Evolutionary conservation across 1,140 invertebrate species (phyloP).

Genomic region (Trachelipus rathkii): DNA sequence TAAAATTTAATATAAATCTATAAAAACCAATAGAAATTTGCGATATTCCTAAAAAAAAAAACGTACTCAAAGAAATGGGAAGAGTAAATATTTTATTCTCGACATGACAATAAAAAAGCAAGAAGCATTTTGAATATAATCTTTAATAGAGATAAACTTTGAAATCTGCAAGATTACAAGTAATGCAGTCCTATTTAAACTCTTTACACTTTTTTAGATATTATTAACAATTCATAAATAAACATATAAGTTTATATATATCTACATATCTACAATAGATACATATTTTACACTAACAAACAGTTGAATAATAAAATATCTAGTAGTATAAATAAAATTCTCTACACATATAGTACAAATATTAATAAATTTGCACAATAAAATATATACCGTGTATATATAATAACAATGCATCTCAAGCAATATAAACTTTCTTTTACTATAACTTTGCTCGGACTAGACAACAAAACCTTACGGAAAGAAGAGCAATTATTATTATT

Average conservation of each 20-base stretch:
- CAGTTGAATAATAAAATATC: neutral
- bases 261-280: conserved; percentile 13
- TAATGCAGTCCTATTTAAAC: neutral
- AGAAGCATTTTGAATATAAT: neutral
- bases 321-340: conserved; percentile 6
- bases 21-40: too few species aligned
- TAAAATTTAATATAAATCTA: too few species aligned
- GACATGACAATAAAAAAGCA: too few species aligned
- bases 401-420: neutral
- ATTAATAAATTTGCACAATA: conserved; percentile 5
- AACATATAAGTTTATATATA: neutral
- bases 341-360: conserved; percentile 4
- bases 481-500: too few species aligned
- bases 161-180: neutral
- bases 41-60: too few species aligned
- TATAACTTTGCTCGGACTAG: neutral
- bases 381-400: neutral
- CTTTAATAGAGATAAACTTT: conserved; percentile 12
- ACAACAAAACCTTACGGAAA: neutral
- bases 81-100: too few species aligned
- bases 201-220: neutral
- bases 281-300: conserved; percentile 11
- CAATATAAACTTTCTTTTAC: neutral
- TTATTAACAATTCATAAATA: conserved; percentile 9
- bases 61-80: too few species aligned